Evolutionary conservation across 2,888 invertebrate genomes (phyloP), one percentile per base, ranked within the genome.

Genomic region (Strigamia transsilvanica): DNA sequence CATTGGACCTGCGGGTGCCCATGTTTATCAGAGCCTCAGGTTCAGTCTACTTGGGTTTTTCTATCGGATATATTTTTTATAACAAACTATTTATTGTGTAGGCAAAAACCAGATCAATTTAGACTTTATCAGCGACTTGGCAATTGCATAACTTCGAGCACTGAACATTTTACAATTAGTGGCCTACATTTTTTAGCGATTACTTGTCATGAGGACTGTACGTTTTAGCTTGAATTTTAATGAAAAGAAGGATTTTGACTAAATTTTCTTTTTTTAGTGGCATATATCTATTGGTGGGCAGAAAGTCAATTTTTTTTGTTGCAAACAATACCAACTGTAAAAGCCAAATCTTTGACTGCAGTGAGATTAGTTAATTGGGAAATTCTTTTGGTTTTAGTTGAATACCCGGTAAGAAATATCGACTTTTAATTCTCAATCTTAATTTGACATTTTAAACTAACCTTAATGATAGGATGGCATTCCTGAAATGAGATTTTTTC

Each of bases 131-230:
- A 79, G 42, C 1, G 41, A 23, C 38, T 79, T 2, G 23, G 23
- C 3, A 41, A 41, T 21, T 79, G 79, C 42, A 0, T 18, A 10
- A 42, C 79, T 41, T 27, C 23, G 6, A 42, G 42, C 79, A 42
- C n/a, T 3, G 79, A 34, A 38, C 41, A 79, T 79, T 79, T 79
- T 18, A 79, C 79, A 7, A 41, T 79, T 38, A 79, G 79, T 79
- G 41, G 42, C n/a, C 79, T 79, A n/a, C 79, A 79, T 18, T 79
- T 79, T 79, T 5, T 79, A 10, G 79, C 79, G 18, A 13, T 79
- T 18, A 42, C 79, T 13, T 79, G 79, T 79, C 23, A 34, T 42
- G n/a, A 41, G 13, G 15, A 34, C n/a, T 38, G 79, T 79, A 42
- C 3, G 79, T 42, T 23, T 13, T 5, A 46, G 21, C 1, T 56